phyloP scores from a whole-genome alignment of 2,113 vertebrate species.

The Ciconia boyciana region DNA sequence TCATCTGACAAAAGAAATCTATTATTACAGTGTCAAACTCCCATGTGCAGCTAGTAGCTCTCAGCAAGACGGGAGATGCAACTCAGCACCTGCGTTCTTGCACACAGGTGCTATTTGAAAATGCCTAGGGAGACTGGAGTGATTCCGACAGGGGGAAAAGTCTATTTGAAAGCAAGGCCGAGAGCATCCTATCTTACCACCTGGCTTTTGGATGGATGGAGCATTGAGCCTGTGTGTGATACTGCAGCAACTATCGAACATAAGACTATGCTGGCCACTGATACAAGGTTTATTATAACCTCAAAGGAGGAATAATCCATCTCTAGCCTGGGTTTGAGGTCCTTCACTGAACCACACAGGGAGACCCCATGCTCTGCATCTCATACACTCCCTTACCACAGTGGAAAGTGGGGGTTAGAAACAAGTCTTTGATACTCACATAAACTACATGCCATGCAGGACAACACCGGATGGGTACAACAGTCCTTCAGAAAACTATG shows the following conservation, averaged over 20 bases:
- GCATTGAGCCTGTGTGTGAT: not conserved
- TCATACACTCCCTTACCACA: not conserved
- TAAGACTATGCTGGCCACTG: not conserved
- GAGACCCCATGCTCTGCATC: not conserved
- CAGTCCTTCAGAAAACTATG: not conserved
- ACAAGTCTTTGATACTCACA: not conserved
- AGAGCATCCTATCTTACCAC: not conserved
- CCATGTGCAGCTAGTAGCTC: not conserved
- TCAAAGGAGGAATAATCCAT: not conserved
- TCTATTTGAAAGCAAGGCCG: not conserved
- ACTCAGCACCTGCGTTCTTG: not conserved
- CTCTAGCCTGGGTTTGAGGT: not conserved
- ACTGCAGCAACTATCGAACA: not conserved
- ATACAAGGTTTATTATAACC: not conserved
- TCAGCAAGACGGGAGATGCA: constrained; percentile 16
- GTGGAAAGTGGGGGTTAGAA: not conserved
- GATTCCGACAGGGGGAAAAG: not conserved
- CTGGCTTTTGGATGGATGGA: not conserved
- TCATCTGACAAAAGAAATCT: constrained; percentile 64
- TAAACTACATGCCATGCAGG: not conserved
- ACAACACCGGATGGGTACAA: not conserved
- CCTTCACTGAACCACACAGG: not conserved
- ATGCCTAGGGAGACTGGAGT: not conserved
- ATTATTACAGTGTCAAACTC: constrained; percentile 55
- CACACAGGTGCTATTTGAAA: not conserved